Percentiles rank a stretch among this genome's conserved stretches.
These are phyloP conservation scores for Micromys minutus DNA, from an alignment of 2,113 vertebrate species.

Conservation along the genomic window DNA sequence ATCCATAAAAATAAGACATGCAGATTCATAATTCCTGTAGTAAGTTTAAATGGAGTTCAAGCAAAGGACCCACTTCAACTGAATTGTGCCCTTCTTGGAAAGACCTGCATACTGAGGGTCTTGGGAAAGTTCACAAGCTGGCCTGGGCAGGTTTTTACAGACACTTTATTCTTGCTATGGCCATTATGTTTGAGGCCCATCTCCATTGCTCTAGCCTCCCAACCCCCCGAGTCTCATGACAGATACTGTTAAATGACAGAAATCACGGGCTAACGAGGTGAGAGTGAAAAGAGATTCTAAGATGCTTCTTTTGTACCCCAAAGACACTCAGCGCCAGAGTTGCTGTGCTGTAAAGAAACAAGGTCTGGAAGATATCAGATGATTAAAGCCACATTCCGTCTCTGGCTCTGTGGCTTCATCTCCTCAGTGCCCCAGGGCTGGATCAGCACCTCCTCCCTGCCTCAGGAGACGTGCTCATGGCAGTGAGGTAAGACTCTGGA, in stretches of 20 bases:
- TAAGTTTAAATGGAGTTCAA: background rate
- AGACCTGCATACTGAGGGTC: background rate
- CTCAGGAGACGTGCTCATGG: conserved; percentile 33
- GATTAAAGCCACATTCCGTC: background rate
- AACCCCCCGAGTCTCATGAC: background rate
- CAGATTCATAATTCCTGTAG: background rate
- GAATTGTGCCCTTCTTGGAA: background rate
- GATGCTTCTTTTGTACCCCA: background rate
- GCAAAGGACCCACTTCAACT: background rate
- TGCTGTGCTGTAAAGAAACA: background rate
- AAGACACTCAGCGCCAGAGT: background rate
- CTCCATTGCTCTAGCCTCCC: background rate
- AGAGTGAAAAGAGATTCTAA: background rate
- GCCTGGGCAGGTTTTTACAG: too few relatives aligned
- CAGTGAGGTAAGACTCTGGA: conserved; percentile 74
- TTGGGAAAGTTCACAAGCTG: background rate
- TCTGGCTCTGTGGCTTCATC: background rate
- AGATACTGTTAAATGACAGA: background rate
- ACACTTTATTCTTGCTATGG: background rate
- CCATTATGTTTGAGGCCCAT: background rate
- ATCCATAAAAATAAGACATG: background rate
- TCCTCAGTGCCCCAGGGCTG: background rate
- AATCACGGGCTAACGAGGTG: background rate
- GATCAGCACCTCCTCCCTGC: conserved; percentile 20
- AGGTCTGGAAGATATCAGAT: background rate